Evolutionary conservation across 2,113 vertebrate genomes (phyloP).

Genomic region (Trochalopteron elliotii): DNA sequence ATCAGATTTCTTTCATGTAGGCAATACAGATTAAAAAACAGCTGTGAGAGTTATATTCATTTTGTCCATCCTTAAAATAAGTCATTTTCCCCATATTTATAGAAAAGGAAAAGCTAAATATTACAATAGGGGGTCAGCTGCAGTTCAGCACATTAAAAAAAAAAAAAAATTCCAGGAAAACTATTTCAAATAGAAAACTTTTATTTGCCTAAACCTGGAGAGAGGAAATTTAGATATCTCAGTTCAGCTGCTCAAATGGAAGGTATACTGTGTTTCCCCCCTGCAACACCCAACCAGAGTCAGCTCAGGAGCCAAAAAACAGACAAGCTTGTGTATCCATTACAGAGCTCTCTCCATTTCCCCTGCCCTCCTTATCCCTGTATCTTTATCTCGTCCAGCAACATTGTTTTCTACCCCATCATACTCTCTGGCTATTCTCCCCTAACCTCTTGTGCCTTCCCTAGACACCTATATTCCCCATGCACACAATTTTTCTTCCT

Average conservation of each 20-base stretch:
- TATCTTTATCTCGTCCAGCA: conserved; percentile 68
- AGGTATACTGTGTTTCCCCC: background rate
- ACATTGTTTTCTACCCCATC: conserved; percentile 68
- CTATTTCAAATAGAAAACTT: background rate
- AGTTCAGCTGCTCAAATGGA: background rate
- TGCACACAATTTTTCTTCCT: conserved; percentile 78
- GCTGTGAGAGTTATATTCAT: background rate
- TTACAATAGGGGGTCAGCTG: background rate
- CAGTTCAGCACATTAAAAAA: background rate
- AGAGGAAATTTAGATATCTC: background rate
- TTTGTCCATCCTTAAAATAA: conserved; percentile 6
- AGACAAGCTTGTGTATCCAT: background rate
- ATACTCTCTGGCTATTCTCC: conserved; percentile 64
- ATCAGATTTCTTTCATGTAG: background rate
- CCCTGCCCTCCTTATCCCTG: conserved; percentile 33
- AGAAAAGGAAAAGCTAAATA: background rate
- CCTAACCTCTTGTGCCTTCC: conserved; percentile 75
- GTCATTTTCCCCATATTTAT: background rate
- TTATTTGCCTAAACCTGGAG: background rate
- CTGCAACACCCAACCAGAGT: background rate
- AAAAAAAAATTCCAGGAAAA: background rate
- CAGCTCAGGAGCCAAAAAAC: background rate
- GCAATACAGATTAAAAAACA: background rate
- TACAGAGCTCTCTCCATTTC: conserved; percentile 15
- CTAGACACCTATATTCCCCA: conserved; percentile 75